Percentiles rank a stretch among this genome's conserved stretches.
Conservation (phyloP, 2,888 invertebrate species). For the Drosophila stalkeri region DNA sequence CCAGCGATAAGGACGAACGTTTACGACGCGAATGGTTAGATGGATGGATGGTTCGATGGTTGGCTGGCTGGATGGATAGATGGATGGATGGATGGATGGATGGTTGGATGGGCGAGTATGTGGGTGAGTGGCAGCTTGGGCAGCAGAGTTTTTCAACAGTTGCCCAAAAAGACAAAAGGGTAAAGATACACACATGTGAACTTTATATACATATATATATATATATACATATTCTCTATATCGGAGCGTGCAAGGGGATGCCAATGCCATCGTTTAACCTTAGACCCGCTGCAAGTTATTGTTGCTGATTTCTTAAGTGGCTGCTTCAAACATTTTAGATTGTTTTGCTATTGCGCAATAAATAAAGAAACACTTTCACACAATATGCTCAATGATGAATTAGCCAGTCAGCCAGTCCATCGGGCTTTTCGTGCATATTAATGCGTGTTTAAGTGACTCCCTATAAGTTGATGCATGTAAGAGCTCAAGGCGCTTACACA, state of each 20-base stretch:
- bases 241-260: slow-evolving; percentile 10
- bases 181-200: slow-evolving; percentile 8
- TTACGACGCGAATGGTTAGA: slow-evolving; percentile 41
- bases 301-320: slow-evolving; percentile 74
- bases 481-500: slow-evolving; percentile 1
- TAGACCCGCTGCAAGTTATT: slow-evolving; percentile 55
- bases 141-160: slow-evolving; percentile 41
- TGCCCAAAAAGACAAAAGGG: slow-evolving; percentile 48
- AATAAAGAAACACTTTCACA: slow-evolving; percentile 55
- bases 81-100: slow-evolving; percentile 11
- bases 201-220: too few species aligned
- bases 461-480: neutral
- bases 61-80: slow-evolving; percentile 8
- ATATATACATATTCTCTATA: neutral
- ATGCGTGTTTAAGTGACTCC: slow-evolving; percentile 33
- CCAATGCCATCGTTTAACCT: slow-evolving; percentile 26
- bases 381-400: slow-evolving; percentile 58
- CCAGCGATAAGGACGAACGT: slow-evolving; percentile 56
- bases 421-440: slow-evolving; percentile 43
- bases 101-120: slow-evolving; percentile 13
- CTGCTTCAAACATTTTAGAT: slow-evolving; percentile 53
- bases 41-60: slow-evolving; percentile 18
- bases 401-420: slow-evolving; percentile 15
- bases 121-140: slow-evolving; percentile 8
- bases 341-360: slow-evolving; percentile 55